These are phyloP conservation scores for Ailurus styani DNA, from an alignment of 2,113 vertebrate species.

Conservation along the genomic window DNA sequence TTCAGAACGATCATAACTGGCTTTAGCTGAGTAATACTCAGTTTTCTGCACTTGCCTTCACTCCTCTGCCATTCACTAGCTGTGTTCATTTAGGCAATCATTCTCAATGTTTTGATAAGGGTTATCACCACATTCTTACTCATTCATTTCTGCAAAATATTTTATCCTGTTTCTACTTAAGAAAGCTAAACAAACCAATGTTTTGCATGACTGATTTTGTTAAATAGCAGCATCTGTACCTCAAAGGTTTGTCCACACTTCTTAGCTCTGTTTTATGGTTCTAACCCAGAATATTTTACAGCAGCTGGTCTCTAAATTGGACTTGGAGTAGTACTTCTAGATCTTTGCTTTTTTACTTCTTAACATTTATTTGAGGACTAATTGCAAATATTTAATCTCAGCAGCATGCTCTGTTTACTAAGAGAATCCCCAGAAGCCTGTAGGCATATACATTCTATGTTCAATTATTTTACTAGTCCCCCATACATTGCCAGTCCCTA, in stretches of 20 bases:
- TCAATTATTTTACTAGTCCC: neutral
- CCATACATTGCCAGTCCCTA: neutral
- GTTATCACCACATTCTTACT: conserved; percentile 17
- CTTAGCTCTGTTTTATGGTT: neutral
- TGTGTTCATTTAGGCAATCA: neutral
- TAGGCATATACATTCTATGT: neutral
- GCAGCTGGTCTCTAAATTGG: neutral
- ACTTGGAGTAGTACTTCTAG: neutral
- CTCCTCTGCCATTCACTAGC: neutral
- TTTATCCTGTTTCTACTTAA: neutral
- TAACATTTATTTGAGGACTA: neutral
- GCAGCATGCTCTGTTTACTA: neutral
- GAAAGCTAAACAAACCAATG: neutral
- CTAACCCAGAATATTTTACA: neutral
- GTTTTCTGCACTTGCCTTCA: neutral
- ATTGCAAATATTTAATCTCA: neutral
- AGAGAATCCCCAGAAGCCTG: neutral
- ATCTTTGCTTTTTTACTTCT: neutral
- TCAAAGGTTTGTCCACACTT: neutral
- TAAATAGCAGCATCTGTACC: neutral
- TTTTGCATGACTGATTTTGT: neutral
- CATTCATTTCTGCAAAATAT: conserved; percentile 8
- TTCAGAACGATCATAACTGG: neutral
- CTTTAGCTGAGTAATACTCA: neutral
- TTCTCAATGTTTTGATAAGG: neutral